Conservation (phyloP, 2,113 vertebrate genomes). For the Fulmarus glacialis region DNA sequence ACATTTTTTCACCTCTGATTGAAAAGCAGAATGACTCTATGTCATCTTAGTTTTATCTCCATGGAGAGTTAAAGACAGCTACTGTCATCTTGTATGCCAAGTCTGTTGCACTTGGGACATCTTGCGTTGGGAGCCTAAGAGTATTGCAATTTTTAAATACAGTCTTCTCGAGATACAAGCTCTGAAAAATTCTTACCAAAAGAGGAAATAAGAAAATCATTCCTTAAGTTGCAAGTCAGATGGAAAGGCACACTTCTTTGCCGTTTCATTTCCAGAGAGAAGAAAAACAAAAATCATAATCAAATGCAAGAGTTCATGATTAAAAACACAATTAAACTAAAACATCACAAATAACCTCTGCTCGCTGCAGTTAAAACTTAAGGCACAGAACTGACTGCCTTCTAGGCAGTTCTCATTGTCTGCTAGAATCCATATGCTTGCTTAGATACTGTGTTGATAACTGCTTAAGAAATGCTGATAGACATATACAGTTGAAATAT, state of each 20-base stretch:
- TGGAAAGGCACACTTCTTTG: background rate
- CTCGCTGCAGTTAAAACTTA: background rate
- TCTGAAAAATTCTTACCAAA: background rate
- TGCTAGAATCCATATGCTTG: background rate
- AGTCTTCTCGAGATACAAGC: background rate
- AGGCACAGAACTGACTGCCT: background rate
- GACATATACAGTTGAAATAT: background rate
- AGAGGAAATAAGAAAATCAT: background rate
- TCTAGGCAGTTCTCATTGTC: background rate
- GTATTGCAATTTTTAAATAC: background rate
- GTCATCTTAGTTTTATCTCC: conserved; percentile 11
- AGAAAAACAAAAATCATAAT: background rate
- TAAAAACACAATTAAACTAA: background rate
- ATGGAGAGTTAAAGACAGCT: conserved; percentile 19
- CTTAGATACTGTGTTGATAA: background rate
- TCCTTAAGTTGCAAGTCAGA: background rate
- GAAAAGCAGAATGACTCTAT: conserved; percentile 17
- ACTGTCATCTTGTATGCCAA: background rate
- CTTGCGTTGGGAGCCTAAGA: background rate
- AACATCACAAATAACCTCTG: background rate
- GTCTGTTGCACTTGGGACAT: background rate
- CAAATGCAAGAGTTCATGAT: background rate
- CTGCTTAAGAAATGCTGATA: background rate
- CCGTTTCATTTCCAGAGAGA: background rate
- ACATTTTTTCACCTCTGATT: conserved; percentile 5